Evolutionary conservation across 2,113 vertebrate species (phyloP), one percentile per base, ranked within the genome.

Genomic region (human (Homo sapiens)): DNA sequence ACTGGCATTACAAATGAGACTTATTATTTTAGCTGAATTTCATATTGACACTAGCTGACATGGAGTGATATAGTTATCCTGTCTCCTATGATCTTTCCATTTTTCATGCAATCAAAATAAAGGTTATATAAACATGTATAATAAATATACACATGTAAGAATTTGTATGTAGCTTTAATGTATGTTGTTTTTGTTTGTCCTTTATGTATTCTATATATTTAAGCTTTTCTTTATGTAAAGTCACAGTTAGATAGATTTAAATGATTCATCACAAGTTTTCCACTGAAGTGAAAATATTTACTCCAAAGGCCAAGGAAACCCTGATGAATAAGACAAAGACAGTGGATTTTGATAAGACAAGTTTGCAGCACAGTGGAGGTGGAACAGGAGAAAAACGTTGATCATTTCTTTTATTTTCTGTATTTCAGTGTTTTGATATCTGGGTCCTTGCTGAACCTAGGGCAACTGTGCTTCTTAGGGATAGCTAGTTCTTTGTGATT

Each of bases 91-190:
- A 89, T 17, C 32, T 89, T 93, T 82, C 1, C 18, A 70, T 79
- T 98, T 92, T 88, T 78, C 25, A 85, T 94, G 23, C 14, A 85
- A 45, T 72, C 12, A 87, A 89, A 96, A 64, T 78, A 96, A 93
- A 48, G 17, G 35, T 35, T 89, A 55, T 75, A 35, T 1, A 96
- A 97, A 94, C 83, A 73, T 82, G 32, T 75, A 81, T 68, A 61
- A 87, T 6, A 72, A 86, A 81, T 52, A 78, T 23, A 6, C 27
- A 84, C 25, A 61, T 57, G 13, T 32, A 40, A 87, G 48, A 87
- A 27, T 76, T 6, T 70, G 0, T 61, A 23, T 61, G 14, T 35
- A 59, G 1, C 59, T 59, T 72, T 4, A 81, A 25, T 90, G 6
- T 48, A 76, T 80, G 32, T 43, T 89, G 35, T 90, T 89, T 81